Evolutionary conservation across 2,888 invertebrate genomes (phyloP), one percentile per base, ranked within the genome.

Genomic region (Napeogenes inachia): DNA sequence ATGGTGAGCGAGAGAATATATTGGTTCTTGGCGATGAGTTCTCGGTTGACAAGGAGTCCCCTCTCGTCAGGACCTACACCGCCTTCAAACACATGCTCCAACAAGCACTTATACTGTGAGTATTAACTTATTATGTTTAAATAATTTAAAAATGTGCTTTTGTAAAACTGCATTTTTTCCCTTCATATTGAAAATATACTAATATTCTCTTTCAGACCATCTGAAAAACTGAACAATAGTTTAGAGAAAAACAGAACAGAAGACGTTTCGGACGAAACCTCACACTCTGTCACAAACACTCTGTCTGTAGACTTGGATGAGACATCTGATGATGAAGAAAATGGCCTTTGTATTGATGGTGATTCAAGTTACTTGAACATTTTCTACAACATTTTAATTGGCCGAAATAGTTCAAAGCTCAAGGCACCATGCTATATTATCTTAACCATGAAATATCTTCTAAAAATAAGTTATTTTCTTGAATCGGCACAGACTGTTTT

Each of bases 11-110:
- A 13, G 68, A 59, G 0, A 81, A 80, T 5, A 76, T 87, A 0
- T 63, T 82, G 0, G 86, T 89, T 4, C 54, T 89, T 4, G 87
- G 84, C 45, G 79, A 76, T 45, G 85, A 85, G 45, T 82, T 86
- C 62, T 64, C 73, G 0, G 61, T 70, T 0, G 62, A 71, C 53
- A 78, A 75, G 13, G 83, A 85, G 57, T 59, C 76, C 0, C 77
- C 82, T 0, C 72, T 70, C 2, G 65, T 67, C 4, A 73, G 89
- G 5, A 80, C 84, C 0, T 80, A 79, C 67, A 73, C 68, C 0
- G 86, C 89, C 0, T 82, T 75, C 68, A 73, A 71, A 45, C 81
- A 84, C 64, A 61, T 89, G 4, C 69, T 89, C 4, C 71, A 77
- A 13, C 60, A 75, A 13, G 67, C 78, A 0, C 71, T 89, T 0